These are phyloP conservation scores for Colostygia pectinataria DNA, from an alignment of 2,888 invertebrate genomes.

Conservation along the genomic window DNA sequence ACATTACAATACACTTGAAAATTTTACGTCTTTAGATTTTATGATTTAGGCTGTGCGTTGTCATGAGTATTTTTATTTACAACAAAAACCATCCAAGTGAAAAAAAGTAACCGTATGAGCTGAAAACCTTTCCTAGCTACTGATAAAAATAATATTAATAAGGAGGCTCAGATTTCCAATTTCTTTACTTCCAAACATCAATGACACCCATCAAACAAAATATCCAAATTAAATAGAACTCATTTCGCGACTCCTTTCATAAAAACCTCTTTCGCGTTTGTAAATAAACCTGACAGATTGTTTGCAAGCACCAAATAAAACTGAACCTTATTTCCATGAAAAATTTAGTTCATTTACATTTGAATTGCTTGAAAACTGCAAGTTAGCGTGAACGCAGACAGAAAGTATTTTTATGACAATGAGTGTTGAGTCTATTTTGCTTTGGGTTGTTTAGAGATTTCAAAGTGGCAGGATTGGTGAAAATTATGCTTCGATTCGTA, in stretches of 20 bases:
- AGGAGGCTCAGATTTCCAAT: conserved; percentile 38
- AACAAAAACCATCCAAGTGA: not conserved
- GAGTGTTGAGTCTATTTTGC: conserved; percentile 7
- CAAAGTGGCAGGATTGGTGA: conserved; percentile 64
- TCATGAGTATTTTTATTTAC: too few relatives aligned
- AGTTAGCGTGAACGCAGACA: not conserved
- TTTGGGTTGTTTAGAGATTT: conserved; percentile 32
- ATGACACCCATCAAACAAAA: conserved; percentile 42
- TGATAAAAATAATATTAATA: conserved; percentile 27
- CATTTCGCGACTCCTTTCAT: conserved; percentile 67
- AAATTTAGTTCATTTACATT: conserved; percentile 1
- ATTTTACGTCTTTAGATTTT: too few relatives aligned
- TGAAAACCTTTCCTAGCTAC: conserved; percentile 1
- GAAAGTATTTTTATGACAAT: not conserved
- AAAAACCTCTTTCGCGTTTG: conserved; percentile 56
- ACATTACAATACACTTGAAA: too few relatives aligned
- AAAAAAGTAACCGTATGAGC: not conserved
- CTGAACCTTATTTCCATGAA: conserved; percentile 24
- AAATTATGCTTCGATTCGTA: conserved; percentile 54
- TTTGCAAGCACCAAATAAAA: conserved; percentile 20
- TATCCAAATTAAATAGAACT: conserved; percentile 64
- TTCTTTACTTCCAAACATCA: conserved; percentile 42
- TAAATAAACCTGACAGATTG: conserved; percentile 62
- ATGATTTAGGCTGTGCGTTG: too few relatives aligned
- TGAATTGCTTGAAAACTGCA: not conserved